These are phyloP conservation scores for Laterallus jamaicensis DNA, from an alignment of 2,113 vertebrate species.

Conservation along the genomic window DNA sequence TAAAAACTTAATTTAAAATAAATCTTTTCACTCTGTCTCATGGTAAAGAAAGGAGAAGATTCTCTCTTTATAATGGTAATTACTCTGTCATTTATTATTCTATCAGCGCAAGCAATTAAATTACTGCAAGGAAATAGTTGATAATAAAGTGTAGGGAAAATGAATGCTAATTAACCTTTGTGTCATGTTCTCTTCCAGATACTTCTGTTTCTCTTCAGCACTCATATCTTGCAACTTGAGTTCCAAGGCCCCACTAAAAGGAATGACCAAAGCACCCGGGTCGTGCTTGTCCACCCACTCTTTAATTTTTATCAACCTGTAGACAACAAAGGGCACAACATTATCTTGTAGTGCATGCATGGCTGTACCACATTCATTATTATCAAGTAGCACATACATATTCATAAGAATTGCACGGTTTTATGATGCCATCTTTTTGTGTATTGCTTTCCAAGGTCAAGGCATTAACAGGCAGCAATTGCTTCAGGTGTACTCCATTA, in stretches of 20 bases:
- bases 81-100: slow-evolving; percentile 99
- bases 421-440: slow-evolving; percentile 86
- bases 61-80: slow-evolving; percentile 99
- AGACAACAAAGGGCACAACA: slow-evolving; percentile 85
- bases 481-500: slow-evolving; percentile 82
- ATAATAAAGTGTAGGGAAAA: slow-evolving; percentile 99
- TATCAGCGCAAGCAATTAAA: slow-evolving; percentile 99
- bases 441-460: slow-evolving; percentile 85
- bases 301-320: slow-evolving; percentile 99
- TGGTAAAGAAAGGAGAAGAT: slow-evolving; percentile 98
- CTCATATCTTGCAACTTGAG: slow-evolving; percentile 91
- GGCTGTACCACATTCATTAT: slow-evolving; percentile 85
- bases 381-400: slow-evolving; percentile 87
- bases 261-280: slow-evolving; percentile 95
- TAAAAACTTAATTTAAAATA: slow-evolving; percentile 99
- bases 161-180: slow-evolving; percentile 99
- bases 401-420: slow-evolving; percentile 86
- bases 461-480: slow-evolving; percentile 78
- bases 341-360: slow-evolving; percentile 88
- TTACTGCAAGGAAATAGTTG: slow-evolving; percentile 99
- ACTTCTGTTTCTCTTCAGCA: slow-evolving; percentile 88
- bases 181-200: slow-evolving; percentile 93
- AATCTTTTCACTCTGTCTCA: slow-evolving; percentile 99
- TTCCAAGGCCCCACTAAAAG: slow-evolving; percentile 94
- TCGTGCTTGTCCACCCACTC: slow-evolving; percentile 98